Evolutionary conservation across 64 coral and sea anemone genomes (phyloP).

Genomic region (Montipora sp.): DNA sequence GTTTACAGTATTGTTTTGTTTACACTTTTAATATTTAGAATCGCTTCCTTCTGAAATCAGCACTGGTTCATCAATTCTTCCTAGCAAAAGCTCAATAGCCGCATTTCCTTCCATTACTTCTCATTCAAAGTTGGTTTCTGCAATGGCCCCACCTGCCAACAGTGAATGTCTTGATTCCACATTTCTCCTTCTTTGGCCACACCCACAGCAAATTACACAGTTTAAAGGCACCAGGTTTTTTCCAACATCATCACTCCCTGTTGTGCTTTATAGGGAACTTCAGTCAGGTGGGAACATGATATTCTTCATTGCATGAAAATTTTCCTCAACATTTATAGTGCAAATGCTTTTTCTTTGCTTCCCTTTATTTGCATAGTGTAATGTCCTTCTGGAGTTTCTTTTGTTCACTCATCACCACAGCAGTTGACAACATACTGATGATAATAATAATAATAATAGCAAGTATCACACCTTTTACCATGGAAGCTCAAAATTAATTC

Average conservation of each 20-base stretch:
- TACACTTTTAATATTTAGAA: constrained; percentile 17
- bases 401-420: too few species aligned
- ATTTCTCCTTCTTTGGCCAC: constrained; percentile 82
- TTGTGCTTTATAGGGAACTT: constrained; percentile 54
- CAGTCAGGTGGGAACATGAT: constrained; percentile 62
- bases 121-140: background rate
- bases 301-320: background rate
- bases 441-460: background rate
- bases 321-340: background rate
- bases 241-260: constrained; percentile 60
- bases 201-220: constrained; percentile 82
- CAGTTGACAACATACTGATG: too few species aligned
- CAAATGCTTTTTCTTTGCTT: background rate
- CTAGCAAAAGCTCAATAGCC: background rate
- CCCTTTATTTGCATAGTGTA: too few species aligned
- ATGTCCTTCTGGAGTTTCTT: too few species aligned
- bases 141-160: background rate
- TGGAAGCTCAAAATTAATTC: too few species aligned
- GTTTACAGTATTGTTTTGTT: background rate
- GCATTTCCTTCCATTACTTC: background rate
- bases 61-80: background rate
- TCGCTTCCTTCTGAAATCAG: constrained; percentile 47
- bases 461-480: background rate
- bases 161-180: constrained; percentile 49
- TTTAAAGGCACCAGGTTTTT: constrained; percentile 76